These are phyloP conservation scores for Scophthalmus maximus DNA, from an alignment of 2,113 vertebrate genomes.

Conservation along the genomic window DNA sequence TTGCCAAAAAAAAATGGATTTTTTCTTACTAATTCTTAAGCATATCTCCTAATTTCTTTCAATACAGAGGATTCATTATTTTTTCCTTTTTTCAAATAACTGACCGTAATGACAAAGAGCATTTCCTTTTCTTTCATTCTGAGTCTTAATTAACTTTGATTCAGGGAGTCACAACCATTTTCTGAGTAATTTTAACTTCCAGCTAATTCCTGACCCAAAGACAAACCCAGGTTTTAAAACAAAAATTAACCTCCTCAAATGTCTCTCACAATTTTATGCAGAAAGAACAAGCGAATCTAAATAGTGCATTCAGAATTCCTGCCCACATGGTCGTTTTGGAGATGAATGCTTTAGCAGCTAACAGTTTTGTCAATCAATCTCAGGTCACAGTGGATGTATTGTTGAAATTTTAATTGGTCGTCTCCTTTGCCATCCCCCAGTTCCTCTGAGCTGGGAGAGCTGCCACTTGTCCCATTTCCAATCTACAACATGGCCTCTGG, in stretches of 20 bases:
- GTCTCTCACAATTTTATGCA: conserved; percentile 37
- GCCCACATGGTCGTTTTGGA: conserved; percentile 40
- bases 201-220: conserved; percentile 18
- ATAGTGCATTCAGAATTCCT: conserved; percentile 41
- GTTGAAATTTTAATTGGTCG: conserved; percentile 76
- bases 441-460: conserved; percentile 60
- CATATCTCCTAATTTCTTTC: too few relatives aligned
- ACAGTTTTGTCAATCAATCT: conserved; percentile 65
- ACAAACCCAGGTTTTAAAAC: conserved; percentile 17
- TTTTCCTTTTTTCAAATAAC: background rate
- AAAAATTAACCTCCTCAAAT: conserved; percentile 18
- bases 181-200: background rate
- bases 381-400: conserved; percentile 59
- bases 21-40: too few relatives aligned
- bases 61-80: too few relatives aligned
- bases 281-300: conserved; percentile 43
- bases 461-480: conserved; percentile 66
- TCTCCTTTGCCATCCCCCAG: conserved; percentile 51
- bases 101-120: too few relatives aligned
- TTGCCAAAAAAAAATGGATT: background rate
- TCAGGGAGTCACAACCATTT: background rate
- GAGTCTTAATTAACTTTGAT: background rate
- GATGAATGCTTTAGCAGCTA: conserved; percentile 55
- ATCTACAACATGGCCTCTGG: conserved; percentile 65
- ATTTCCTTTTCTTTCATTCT: background rate